Percentiles rank a stretch among this genome's conserved stretches.
Conservation (phyloP, 2,113 vertebrate species). For the Synchiropus splendidus region DNA sequence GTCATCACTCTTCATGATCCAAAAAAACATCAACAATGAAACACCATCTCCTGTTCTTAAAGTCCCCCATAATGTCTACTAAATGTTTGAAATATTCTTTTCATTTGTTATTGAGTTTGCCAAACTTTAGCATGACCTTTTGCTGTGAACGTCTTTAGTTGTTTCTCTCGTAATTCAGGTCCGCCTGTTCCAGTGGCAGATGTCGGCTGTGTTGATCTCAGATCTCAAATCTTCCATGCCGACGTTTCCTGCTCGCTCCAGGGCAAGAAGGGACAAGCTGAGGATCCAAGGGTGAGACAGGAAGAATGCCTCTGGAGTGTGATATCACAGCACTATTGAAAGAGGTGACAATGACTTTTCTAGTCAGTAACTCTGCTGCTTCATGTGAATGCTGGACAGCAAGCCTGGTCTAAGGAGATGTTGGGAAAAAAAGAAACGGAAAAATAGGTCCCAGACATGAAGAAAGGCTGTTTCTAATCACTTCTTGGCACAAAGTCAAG, state of each 20-base stretch:
- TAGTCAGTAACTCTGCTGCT: too few species aligned
- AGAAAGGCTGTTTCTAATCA: conserved; percentile 52
- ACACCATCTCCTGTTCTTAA: too few species aligned
- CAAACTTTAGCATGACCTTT: too few species aligned
- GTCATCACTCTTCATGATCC: too few species aligned
- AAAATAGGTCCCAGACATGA: conserved; percentile 24
- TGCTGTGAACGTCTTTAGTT: too few species aligned
- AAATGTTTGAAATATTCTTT: too few species aligned
- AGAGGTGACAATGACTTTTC: conserved; percentile 37
- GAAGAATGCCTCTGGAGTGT: conserved; percentile 40
- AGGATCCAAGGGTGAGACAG: conserved; percentile 20
- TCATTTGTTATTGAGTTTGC: too few species aligned
- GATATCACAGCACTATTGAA: too few species aligned
- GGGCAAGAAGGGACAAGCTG: conserved; percentile 65
- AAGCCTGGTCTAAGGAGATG: background rate
- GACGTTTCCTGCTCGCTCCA: conserved; percentile 37
- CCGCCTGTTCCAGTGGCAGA: conserved; percentile 12
- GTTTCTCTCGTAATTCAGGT: too few species aligned
- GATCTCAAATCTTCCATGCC: conserved; percentile 32
- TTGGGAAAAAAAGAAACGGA: background rate
- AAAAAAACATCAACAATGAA: too few species aligned
- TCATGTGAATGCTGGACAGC: background rate
- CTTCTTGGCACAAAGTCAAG: conserved; percentile 33
- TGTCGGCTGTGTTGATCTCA: conserved; percentile 25
- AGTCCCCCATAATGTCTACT: too few species aligned